A percentile compares a stretch with the other conserved stretches of the same genome.
These are phyloP conservation scores for Quiscalus mexicanus DNA, from an alignment of 2,113 vertebrate species.

Conservation along the genomic window DNA sequence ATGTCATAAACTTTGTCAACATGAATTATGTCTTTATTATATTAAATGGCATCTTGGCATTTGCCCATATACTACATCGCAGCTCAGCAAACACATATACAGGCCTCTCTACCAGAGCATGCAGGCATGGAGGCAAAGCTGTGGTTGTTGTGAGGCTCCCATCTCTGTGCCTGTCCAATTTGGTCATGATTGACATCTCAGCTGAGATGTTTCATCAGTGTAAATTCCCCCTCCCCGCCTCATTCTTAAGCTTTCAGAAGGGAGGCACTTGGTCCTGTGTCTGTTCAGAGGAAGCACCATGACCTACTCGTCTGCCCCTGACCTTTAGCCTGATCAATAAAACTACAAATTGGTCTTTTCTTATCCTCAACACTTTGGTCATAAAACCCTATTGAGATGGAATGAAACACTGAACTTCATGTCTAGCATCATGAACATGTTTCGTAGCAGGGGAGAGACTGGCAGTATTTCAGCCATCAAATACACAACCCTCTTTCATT, in stretches of 20 bases:
- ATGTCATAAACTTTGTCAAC: constrained; percentile 14
- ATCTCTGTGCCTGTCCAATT: constrained; percentile 1
- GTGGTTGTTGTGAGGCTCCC: background rate
- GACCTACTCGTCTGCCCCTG: constrained; percentile 72
- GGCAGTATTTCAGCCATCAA: constrained; percentile 57
- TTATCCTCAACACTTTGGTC: constrained; percentile 62
- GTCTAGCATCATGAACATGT: constrained; percentile 65
- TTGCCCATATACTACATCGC: background rate
- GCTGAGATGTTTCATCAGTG: background rate
- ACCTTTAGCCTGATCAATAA: constrained; percentile 80
- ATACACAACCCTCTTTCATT: constrained; percentile 29
- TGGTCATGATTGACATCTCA: constrained; percentile 29
- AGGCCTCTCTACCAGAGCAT: background rate
- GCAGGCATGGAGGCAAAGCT: constrained; percentile 20
- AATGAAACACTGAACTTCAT: constrained; percentile 72
- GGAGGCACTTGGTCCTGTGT: background rate
- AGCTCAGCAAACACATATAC: background rate
- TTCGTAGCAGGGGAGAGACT: constrained; percentile 32
- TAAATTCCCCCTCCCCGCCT: background rate
- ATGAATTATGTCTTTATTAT: constrained; percentile 20
- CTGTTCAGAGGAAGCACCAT: constrained; percentile 43
- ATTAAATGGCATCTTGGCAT: background rate
- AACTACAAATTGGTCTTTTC: constrained; percentile 74
- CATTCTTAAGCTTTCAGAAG: constrained; percentile 3
- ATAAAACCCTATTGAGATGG: constrained; percentile 69